Evolutionary conservation across 2,888 invertebrate species (phyloP).

Genomic region (Globia sparganii): DNA sequence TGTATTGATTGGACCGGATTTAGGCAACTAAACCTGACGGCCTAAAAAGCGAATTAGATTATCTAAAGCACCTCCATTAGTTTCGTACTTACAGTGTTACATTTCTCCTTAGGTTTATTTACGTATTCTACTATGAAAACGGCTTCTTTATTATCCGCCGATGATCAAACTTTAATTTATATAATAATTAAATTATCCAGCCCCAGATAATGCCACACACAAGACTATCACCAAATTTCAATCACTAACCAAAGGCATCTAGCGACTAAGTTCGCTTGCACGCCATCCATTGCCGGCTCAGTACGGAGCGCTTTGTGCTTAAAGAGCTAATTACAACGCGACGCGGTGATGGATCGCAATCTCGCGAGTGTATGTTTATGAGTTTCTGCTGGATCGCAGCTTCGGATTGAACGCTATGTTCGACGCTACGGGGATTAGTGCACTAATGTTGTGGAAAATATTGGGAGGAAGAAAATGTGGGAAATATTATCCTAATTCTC

Average conservation of each 20-base stretch:
- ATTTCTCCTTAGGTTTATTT: background rate
- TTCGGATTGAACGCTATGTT: slow-evolving; percentile 33
- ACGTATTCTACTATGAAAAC: background rate
- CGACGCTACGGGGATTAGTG: slow-evolving; percentile 30
- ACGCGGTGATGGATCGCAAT: slow-evolving; percentile 59
- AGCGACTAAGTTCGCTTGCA: slow-evolving; percentile 38
- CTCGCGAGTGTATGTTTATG: slow-evolving; percentile 55
- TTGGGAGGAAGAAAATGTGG: slow-evolving; percentile 2
- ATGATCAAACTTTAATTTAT: background rate
- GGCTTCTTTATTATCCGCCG: background rate
- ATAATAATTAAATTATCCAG: slow-evolving; percentile 1
- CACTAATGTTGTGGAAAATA: slow-evolving; percentile 19
- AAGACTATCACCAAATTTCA: slow-evolving; percentile 2
- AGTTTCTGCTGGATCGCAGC: slow-evolving; percentile 44
- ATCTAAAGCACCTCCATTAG: background rate
- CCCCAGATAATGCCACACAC: background rate
- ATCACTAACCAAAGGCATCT: slow-evolving; percentile 5
- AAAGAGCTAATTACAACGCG: slow-evolving; percentile 60
- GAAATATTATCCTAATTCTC: background rate
- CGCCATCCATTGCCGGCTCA: slow-evolving; percentile 42
- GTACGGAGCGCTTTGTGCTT: slow-evolving; percentile 47
- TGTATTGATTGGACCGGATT: slow-evolving; percentile 39
- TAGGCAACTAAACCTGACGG: background rate
- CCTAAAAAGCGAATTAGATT: background rate
- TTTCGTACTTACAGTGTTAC: background rate